Conservation (phyloP, 2,113 vertebrate species). For the Cochlearius cochlearius region DNA sequence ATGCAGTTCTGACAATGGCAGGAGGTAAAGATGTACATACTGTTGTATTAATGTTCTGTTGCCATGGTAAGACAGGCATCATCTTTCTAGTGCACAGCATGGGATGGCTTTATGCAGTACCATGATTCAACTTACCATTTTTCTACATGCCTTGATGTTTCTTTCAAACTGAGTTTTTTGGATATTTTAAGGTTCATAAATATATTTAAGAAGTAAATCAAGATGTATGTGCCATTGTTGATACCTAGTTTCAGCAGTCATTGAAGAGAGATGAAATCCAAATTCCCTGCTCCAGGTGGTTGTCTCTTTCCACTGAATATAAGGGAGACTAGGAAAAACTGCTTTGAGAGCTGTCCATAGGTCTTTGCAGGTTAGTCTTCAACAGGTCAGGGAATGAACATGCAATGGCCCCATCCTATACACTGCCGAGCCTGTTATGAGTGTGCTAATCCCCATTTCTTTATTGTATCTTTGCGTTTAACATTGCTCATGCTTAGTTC, state of each 20-base stretch:
- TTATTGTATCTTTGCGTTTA: neutral
- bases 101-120: neutral
- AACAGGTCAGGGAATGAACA: neutral
- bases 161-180: neutral
- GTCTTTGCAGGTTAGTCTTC: neutral
- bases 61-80: neutral
- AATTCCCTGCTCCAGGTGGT: neutral
- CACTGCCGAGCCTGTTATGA: neutral
- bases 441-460: neutral
- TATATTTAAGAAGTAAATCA: neutral
- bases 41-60: neutral
- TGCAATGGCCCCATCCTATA: neutral
- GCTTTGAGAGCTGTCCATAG: neutral
- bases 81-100: neutral
- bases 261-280: neutral
- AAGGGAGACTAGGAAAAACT: neutral
- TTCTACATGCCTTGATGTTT: neutral
- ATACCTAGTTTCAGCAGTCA: neutral
- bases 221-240: neutral
- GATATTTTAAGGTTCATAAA: neutral
- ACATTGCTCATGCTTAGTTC: neutral
- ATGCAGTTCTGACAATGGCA: constrained; percentile 80
- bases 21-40: constrained; percentile 75
- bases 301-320: neutral
- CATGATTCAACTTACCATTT: neutral